A percentile compares a stretch with the other conserved stretches of the same genome.
These are phyloP conservation scores for Hapalemur alaotrensis DNA, from an alignment of 2,797 vertebrate species.

Conservation along the genomic window DNA sequence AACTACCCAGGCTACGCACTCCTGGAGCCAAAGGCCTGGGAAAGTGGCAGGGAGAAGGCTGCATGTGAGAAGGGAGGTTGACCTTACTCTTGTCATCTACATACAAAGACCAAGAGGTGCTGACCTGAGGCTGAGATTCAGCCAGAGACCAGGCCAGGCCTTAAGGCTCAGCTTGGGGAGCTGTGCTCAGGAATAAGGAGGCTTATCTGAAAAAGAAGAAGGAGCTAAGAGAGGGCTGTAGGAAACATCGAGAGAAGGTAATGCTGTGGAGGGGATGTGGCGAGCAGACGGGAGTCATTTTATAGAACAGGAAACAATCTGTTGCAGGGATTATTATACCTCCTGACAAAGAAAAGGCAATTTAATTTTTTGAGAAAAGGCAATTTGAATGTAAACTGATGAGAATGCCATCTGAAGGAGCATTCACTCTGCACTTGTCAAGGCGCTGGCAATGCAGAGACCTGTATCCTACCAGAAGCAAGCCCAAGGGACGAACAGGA, in stretches of 20 bases:
- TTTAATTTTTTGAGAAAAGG: neutral
- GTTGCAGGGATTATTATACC: neutral
- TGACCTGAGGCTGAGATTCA: neutral
- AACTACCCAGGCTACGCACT: neutral
- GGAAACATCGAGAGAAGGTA: neutral
- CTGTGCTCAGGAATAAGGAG: neutral
- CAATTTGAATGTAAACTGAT: neutral
- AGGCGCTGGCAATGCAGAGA: neutral
- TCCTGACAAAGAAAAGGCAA: neutral
- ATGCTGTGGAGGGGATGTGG: neutral
- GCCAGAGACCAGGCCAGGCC: neutral
- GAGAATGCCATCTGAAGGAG: neutral
- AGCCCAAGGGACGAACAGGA: neutral
- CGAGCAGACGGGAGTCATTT: neutral
- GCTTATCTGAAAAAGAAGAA: neutral
- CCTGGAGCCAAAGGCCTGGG: neutral
- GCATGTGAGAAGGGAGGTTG: neutral
- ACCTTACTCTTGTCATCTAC: neutral
- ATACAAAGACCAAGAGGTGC: neutral
- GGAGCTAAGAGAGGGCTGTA: neutral
- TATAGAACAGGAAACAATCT: constrained; percentile 37
- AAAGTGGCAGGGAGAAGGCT: neutral
- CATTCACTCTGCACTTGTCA: neutral
- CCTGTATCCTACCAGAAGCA: neutral
- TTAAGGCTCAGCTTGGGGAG: neutral